Base-by-base conservation (phyloP, 2,113 vertebrate genomes). In the Muntiacus reevesi region DNA sequence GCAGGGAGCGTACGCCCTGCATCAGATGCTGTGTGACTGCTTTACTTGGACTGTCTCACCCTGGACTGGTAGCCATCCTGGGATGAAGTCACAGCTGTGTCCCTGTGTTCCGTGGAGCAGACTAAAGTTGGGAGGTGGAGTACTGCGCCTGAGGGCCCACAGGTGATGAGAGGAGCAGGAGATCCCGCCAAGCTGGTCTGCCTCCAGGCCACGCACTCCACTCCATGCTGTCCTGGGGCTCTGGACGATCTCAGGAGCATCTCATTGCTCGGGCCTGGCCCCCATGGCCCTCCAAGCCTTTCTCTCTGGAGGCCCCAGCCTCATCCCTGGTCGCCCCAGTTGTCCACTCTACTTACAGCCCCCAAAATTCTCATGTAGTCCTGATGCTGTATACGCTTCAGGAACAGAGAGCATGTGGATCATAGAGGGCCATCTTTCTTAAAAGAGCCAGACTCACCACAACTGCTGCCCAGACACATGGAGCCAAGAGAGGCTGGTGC, bases 1-100 rank as follows among this genome's bases (percentile, higher is more conserved):
- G 28, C 33, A 19, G 54, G 27, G 45, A 52, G 15, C 3, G 0
- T 14, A 16, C 0, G 1, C 17, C 54, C n/a, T 8, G 27, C 3
- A 2, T 17, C 43, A 9, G 54, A 27, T 33, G 94, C 94, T 12
- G 6, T n/a, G 54, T 25, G 10, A 17, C 13, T 12, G 40, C 7
- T 52, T 59, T 28, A 50, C 19, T n/a, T 10, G 27, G 81, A 60
- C 17, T 4, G 25, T 33, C 55, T 45, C 55, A 1, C 3, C 27
- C n/a, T 14, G 9, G 25, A 17, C 36, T 64, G 47, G 82, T 23
- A 30, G 57, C 6, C 14, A 9, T 4, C 23, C 36, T 16, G 67
- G 43, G 88, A 54, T 25, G 36, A 55, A 45, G 19, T 28, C 25
- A 21, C 6, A 55, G 33, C 47, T 1, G 2, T 8, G 19, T 59